Evolutionary conservation across 2,888 invertebrate genomes (phyloP), one percentile per base, ranked within the genome.

Genomic region (Drosophila nr. fundita): DNA sequence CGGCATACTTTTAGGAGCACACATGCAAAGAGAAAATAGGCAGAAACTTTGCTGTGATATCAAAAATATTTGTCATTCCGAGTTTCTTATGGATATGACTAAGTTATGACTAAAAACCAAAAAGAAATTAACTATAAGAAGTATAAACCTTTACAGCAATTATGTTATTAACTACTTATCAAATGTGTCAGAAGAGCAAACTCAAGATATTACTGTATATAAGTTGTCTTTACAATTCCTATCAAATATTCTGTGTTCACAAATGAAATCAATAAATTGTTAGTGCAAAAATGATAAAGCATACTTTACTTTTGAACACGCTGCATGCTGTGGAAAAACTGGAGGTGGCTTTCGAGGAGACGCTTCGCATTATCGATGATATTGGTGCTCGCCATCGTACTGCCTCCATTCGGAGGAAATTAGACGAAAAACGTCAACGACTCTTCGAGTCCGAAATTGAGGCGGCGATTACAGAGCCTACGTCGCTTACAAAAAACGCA

Each of bases 381-480:
- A 82, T 86, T 0, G 62, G 58, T 30, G 49, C 42, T 15, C 86
- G 90, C 2, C 80, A 88, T 50, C 34, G 48, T 15, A 24, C 48
- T n/a, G 40, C 76, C 0, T 60, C 80, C 2, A 4, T 11, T 8
- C 50, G 71, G 0, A 82, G 64, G 24, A 65, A 29, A 2, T 34
- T 24, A 4, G 57, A 65, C 6, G 48, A 49, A 0, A 55, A 36
- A n/a, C 72, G 57, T 3, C 57, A 69, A 6, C 53, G 48, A 4
- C 29, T 52, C 15, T 88, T 68, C 13, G 90, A 86, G 24, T 58
- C 69, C 2, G 83, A 86, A 30, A 86, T 86, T 32, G 64, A 80
- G n/a, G 83, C 76, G 0, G 85, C 85, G 15, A 88, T 86, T 7
- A 78, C 66, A 7, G 40, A 32, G 2, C 49, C 73, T 27, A 38